phyloP scores from a whole-genome alignment of 2,113 vertebrate genomes.

The Noctilio leporinus region DNA sequence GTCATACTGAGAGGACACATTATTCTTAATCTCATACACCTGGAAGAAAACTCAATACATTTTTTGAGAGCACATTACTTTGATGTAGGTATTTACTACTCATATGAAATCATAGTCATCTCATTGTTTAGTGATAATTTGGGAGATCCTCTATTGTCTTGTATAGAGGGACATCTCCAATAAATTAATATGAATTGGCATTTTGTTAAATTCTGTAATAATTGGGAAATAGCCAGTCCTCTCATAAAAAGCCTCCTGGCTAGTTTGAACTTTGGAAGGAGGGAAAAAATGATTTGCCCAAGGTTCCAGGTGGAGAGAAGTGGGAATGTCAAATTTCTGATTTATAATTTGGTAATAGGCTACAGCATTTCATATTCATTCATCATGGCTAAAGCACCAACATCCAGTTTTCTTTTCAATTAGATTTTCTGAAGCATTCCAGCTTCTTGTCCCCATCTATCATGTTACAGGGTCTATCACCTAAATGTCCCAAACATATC shows the following conservation, averaged over 20 bases:
- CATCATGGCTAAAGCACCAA: neutral
- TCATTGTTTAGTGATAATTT: neutral
- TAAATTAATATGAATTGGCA: neutral
- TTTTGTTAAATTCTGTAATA: constrained; percentile 3
- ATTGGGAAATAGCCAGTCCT: neutral
- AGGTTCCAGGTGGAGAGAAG: neutral
- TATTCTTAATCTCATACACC: neutral
- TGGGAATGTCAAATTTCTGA: neutral
- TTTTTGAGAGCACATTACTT: neutral
- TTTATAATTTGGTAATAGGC: neutral
- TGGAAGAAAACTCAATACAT: neutral
- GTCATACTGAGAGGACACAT: neutral
- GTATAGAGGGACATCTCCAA: neutral
- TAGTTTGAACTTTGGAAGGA: neutral
- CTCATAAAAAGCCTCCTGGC: neutral
- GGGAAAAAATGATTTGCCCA: neutral
- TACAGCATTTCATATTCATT: neutral
- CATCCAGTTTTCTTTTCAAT: constrained; percentile 7
- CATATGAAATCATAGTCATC: neutral
- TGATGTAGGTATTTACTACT: neutral
- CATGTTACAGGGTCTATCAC: neutral
- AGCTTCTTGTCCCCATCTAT: neutral
- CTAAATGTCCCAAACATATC: neutral
- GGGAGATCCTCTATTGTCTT: neutral
- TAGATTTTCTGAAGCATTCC: neutral